Percentiles rank a stretch among this genome's conserved stretches.
Evolutionary conservation across 2,113 vertebrate species (phyloP).

Genomic region (Albula goreensis): DNA sequence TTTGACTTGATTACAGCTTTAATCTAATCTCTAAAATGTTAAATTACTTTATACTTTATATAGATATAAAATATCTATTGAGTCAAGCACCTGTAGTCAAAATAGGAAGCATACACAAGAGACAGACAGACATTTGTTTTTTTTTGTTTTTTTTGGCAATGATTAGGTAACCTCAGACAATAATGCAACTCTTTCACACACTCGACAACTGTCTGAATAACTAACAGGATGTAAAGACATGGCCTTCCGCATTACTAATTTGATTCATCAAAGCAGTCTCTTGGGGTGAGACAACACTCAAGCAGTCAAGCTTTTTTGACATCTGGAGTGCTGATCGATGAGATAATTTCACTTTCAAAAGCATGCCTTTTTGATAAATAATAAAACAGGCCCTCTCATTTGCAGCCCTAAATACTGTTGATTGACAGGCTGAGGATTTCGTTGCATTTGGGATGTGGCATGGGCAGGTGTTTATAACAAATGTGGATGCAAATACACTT

Average conservation of each 20-base stretch:
- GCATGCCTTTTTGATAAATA: neutral
- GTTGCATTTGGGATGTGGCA: neutral
- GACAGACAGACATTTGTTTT: neutral
- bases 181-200: neutral
- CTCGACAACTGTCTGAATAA: neutral
- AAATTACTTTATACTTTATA: neutral
- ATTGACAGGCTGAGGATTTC: neutral
- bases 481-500: neutral
- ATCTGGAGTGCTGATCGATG: neutral
- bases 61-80: neutral
- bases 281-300: neutral
- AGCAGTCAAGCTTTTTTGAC: neutral
- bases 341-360: neutral
- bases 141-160: neutral
- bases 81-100: neutral
- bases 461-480: neutral
- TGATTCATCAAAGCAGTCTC: neutral
- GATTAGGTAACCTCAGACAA: neutral
- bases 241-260: neutral
- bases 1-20: constrained; percentile 54
- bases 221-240: neutral
- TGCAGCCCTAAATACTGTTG: neutral
- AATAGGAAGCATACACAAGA: neutral
- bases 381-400: neutral
- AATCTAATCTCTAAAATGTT: constrained; percentile 45